These are phyloP conservation scores for Stomatorhinus ivindoensis DNA, from an alignment of 2,113 vertebrate species.

Conservation along the genomic window DNA sequence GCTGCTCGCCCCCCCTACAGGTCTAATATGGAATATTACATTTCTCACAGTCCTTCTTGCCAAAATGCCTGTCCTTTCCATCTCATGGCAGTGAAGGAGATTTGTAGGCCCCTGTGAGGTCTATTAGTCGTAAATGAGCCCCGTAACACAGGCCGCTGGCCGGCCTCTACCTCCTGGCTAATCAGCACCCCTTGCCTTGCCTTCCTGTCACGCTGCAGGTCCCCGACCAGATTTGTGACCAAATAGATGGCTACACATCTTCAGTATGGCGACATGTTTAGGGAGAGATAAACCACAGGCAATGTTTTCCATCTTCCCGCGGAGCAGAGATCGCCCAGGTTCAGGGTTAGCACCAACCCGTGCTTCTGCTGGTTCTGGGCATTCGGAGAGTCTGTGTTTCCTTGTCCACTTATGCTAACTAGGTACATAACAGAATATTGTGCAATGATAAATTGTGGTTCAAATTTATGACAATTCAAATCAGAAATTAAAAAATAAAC, in stretches of 20 bases:
- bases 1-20: background rate
- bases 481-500: background rate
- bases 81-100: constrained; percentile 26
- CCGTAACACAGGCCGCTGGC: constrained; percentile 22
- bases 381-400: background rate
- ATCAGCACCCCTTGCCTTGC: constrained; percentile 39
- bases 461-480: background rate
- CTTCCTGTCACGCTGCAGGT: constrained; percentile 30
- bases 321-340: background rate
- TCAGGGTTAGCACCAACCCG: background rate
- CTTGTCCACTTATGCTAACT: background rate
- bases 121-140: constrained; percentile 31
- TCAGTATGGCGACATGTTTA: constrained; percentile 33
- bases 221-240: constrained; percentile 30
- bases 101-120: constrained; percentile 29
- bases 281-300: background rate
- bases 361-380: background rate
- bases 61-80: constrained; percentile 8
- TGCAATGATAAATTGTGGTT: background rate
- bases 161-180: constrained; percentile 21
- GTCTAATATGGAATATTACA: background rate
- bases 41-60: background rate
- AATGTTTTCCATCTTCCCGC: background rate
- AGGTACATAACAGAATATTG: background rate
- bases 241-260: constrained; percentile 30